Base-by-base conservation (phyloP, 1,140 invertebrate species). In the Copidosoma floridanum region DNA sequence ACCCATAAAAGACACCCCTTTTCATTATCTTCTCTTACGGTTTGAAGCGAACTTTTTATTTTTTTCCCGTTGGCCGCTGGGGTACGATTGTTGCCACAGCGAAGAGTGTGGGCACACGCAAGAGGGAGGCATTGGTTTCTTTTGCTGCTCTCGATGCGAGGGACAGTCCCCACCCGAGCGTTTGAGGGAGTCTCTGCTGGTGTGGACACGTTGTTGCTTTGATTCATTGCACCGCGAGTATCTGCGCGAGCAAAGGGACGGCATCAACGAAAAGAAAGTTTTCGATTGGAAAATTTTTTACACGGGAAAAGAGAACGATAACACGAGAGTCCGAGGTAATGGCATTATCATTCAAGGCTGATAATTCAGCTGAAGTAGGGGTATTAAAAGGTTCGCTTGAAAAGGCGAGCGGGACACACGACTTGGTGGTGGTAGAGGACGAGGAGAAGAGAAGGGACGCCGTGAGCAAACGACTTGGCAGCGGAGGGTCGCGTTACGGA, bases 401-500 rank as follows among this genome's bases (percentile, higher is more conserved):
- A 51, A 55, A 62, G 52, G 29, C 60, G 38, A 56, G 57, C 26
- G n/a, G n/a, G 40, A 48, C 37, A 23, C n/a, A 47, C 3, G 18
- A n/a, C 5, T 32, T 32, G 29, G 29, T 32, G 6, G 29, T 32
- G 29, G 29, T n/a, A n/a, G 37, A 21, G 40, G 44, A n/a, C 1
- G n/a, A 10, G 12, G 26, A 20, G 24, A 2, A 2, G 20, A 24
- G 11, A 12, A 5, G 27, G 43, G 44, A 1, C 4, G 12, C 18
- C 27, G 29, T 4, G 24, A 16, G 41, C 18, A 29, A 6, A 26
- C n/a, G 14, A 2, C 2, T 29, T 18, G 14, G n/a, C 21, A 41
- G 11, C 46, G 44, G 23, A 50, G 64, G 68, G 66, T 64, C 61
- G 68, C 64, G 69, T 75, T 75, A 77, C 70, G 70, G 71, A 80